phyloP scores from a whole-genome alignment of 2,113 vertebrate genomes.

The Alethe diademata region DNA sequence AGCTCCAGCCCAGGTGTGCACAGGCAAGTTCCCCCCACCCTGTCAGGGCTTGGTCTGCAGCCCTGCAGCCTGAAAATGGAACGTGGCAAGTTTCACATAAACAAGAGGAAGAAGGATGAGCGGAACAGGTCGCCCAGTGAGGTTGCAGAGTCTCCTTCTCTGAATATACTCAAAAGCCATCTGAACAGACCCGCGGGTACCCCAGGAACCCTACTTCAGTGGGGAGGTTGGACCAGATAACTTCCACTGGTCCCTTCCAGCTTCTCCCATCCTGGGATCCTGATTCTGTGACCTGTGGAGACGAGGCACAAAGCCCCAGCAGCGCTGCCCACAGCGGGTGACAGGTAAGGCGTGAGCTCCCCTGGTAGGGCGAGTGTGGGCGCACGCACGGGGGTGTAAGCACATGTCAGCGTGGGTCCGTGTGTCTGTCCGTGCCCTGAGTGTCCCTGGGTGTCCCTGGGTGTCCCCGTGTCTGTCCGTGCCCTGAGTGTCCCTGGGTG shows the following conservation, averaged over 20 bases:
- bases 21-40: accelerated
- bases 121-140: neutral
- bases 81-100: neutral
- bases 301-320: neutral
- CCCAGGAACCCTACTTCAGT: neutral
- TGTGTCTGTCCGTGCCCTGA: too few relatives aligned
- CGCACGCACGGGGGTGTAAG: accelerated
- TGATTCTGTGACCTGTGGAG: neutral
- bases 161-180: neutral
- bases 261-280: neutral
- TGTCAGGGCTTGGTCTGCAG: neutral
- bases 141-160: neutral
- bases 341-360: neutral
- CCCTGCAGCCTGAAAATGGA: neutral
- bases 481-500: neutral
- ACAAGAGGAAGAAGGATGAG: neutral
- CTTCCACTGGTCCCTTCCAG: neutral
- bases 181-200: neutral
- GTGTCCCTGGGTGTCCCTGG: neutral
- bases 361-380: accelerated
- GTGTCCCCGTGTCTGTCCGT: neutral
- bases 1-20: neutral
- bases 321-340: neutral
- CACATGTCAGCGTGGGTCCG: accelerated
- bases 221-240: neutral